Evolutionary conservation across 1,140 invertebrate genomes (phyloP), one percentile per base, ranked within the genome.

Genomic region (Halesus radiatus): DNA sequence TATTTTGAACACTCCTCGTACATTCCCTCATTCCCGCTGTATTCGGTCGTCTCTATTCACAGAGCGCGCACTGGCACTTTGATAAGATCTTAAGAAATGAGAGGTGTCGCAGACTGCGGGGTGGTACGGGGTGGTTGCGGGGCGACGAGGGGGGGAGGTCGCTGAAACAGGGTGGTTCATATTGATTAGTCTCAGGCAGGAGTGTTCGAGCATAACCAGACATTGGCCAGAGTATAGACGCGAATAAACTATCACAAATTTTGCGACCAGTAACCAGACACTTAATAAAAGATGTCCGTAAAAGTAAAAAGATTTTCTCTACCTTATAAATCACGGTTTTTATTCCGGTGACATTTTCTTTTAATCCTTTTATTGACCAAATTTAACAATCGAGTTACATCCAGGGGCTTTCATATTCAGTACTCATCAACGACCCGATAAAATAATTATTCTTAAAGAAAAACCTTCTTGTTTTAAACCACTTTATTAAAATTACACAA

Each of bases 41-140:
- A 72, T 72, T 52, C 45, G 52, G 37, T 26, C 68, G 37, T 72
- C 68, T 72, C 68, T 72, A 72, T 60, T 75, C 73, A 50, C 73
- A 18, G 73, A 32, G 73, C 73, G 15, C 22, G 4, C 73, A 60
- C 68, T 53, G 22, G 68, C 68, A 72, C 68, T 68, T 64, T 70
- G 80, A 83, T 83, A 80, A 81, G 79, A 83, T 83, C 82, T 83
- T 83, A 83, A 83, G 82, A 83, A 83, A 83, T 83, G 82, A 83
- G 82, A 83, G 78, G 79, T 83, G 82, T 83, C 77, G 81, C 76
- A 80, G 75, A 73, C 76, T 64, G 70, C 53, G 54, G 54, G 58
- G 56, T 22, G 75, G 75, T 7, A 22, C n/a, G 1, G 68, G 37
- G 32, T 3, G n/a, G 68, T 3, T 13, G 23, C 72, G 22, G 73